Percentiles rank a stretch among this genome's conserved stretches.
Conservation (phyloP, 2,113 vertebrate species). For the Scophthalmus maximus region DNA sequence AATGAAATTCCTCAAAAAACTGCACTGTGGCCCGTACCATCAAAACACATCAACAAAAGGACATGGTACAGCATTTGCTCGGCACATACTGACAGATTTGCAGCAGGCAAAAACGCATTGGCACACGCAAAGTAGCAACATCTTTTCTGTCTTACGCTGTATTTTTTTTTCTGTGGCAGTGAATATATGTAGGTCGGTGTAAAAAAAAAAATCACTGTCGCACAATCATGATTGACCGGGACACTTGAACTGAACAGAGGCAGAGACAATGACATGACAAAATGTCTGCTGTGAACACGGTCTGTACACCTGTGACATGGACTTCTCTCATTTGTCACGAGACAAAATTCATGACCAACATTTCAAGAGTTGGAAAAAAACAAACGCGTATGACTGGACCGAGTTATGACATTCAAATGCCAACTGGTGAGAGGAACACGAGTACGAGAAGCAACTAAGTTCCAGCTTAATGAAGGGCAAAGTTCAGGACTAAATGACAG, state of each 20-base stretch:
- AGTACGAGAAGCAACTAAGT: not conserved
- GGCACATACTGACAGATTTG: not conserved
- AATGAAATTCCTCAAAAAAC: conserved; percentile 9
- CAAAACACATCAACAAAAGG: not conserved
- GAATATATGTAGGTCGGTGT: too few species aligned
- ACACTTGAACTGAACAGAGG: too few species aligned
- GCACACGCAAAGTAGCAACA: too few species aligned
- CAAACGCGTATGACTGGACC: too few species aligned
- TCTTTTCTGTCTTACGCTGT: not conserved
- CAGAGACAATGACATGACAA: too few species aligned
- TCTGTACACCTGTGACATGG: too few species aligned
- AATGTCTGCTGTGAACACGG: too few species aligned
- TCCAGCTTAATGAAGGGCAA: not conserved
- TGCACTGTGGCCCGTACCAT: not conserved
- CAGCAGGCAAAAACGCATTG: too few species aligned
- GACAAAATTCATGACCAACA: not conserved
- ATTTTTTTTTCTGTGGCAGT: not conserved
- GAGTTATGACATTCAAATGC: conserved; percentile 21
- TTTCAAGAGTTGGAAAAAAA: not conserved
- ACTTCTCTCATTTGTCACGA: too few species aligned
- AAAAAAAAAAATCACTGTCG: too few species aligned
- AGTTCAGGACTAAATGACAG: not conserved
- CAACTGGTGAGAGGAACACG: conserved; percentile 19
- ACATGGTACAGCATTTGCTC: too few species aligned
- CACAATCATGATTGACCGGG: too few species aligned